Base-by-base conservation (phyloP, 37 sponge, comb jelly and placozoan species). In the Cliona cf. orientalis region DNA sequence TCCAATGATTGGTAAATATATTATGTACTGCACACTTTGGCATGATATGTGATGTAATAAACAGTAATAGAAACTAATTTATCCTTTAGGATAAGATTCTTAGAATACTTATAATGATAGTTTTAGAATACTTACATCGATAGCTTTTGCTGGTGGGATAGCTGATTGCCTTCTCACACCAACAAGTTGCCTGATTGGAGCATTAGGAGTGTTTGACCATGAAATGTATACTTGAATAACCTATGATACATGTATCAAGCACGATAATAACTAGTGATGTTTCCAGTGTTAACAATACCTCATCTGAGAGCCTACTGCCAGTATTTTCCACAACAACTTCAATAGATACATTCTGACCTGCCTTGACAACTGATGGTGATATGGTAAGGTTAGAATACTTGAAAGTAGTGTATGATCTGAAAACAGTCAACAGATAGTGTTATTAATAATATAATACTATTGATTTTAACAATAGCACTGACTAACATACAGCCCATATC, bases 401-500 rank as follows among this genome's bases (percentile, higher is more conserved):
- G n/a, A n/a, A n/a, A n/a, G n/a, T 4, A n/a, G 81, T 74, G 65
- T 73, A 87, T 3, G 87, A 87, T 14, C 86, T 86, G 67, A 49
- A n/a, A n/a, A n/a, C n/a, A n/a, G n/a, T n/a, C n/a, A n/a, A n/a
- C n/a, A n/a, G n/a, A n/a, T n/a, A n/a, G n/a, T n/a, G n/a, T 49
- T 49, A 19, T 14, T 19, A 49, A 49, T 19, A 49, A 49, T 19
- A 14, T 61, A n/a, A 35, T 31, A 1, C 25, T 31, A 64, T 39
- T 28, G 25, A 32, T 55, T 26, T 44, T 5, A 7, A 61, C 12
- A 61, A n/a, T 25, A 61, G 7, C 5, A 42, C 5, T 26, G 49
- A 35, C 23, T 67, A 40, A 86, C 87, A 39, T 34, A 87, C 83
- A 88, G 88, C 3, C 88, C 88, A 81, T 88, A 88, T 56, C 89